Conservation (phyloP, 2,113 vertebrate species). For the Poeciliopsis retropinna region DNA sequence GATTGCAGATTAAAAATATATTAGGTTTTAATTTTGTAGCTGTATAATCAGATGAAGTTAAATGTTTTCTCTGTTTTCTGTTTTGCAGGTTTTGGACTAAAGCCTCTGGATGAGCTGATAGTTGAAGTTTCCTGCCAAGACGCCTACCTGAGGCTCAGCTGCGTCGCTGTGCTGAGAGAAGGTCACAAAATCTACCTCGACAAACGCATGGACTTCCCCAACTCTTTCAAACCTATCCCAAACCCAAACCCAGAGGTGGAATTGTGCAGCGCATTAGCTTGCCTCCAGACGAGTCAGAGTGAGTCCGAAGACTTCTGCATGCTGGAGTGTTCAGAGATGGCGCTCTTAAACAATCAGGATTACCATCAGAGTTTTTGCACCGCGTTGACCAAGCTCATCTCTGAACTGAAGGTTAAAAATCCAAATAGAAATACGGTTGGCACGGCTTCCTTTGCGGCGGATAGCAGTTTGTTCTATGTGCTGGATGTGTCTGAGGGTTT, state of each 20-base stretch:
- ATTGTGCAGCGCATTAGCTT: constrained; percentile 89
- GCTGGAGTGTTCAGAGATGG: constrained; percentile 91
- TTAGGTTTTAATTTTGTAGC: neutral
- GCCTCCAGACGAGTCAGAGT: constrained; percentile 85
- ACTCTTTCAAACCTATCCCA: neutral
- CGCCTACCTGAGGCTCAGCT: constrained; percentile 89
- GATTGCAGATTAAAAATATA: neutral
- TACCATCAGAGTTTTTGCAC: constrained; percentile 88
- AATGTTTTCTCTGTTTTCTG: neutral
- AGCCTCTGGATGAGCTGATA: constrained; percentile 81
- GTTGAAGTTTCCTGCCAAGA: constrained; percentile 92
- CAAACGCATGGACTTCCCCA: constrained; percentile 1
- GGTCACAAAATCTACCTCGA: constrained; percentile 61
- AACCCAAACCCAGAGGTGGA: constrained; percentile 84
- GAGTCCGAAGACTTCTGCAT: constrained; percentile 72
- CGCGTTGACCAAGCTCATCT: constrained; percentile 85
- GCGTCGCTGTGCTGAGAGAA: constrained; percentile 75
- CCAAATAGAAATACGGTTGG: constrained; percentile 41
- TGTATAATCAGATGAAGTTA: neutral
- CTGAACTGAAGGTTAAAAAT: constrained; percentile 69
- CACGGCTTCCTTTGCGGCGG: constrained; percentile 18
- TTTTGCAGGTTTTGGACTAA: constrained; percentile 83
- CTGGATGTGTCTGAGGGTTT: constrained; percentile 97
- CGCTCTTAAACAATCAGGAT: constrained; percentile 86
- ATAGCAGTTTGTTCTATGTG: constrained; percentile 83